These are phyloP conservation scores for Myopa testacea DNA, from an alignment of 2,888 invertebrate species.

Conservation along the genomic window DNA sequence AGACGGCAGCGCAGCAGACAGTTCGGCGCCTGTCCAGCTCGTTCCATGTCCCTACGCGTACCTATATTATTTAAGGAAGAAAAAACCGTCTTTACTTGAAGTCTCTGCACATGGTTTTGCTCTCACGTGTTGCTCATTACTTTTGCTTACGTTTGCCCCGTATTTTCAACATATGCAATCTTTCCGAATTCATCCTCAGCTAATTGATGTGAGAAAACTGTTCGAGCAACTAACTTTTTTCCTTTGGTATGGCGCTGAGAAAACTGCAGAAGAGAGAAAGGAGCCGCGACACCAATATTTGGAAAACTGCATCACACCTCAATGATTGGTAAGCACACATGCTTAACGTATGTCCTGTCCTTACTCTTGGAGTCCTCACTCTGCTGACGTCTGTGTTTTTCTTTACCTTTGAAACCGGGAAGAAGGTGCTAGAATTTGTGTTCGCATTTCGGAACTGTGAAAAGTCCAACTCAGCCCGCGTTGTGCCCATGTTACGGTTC, in stretches of 20 bases:
- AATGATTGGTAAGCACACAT: slow-evolving; percentile 6
- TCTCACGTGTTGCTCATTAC: slow-evolving; percentile 26
- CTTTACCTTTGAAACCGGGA: slow-evolving; percentile 27
- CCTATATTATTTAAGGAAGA: background rate
- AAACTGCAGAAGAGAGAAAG: background rate
- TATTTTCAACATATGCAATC: slow-evolving; percentile 34
- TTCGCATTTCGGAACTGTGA: slow-evolving; percentile 13
- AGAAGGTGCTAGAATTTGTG: slow-evolving; percentile 16
- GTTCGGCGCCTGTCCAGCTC: slow-evolving; percentile 14
- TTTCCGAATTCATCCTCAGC: background rate
- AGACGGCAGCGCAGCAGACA: slow-evolving; percentile 5
- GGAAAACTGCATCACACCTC: slow-evolving; percentile 13
- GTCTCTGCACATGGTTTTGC: background rate
- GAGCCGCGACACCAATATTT: background rate
- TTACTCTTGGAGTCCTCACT: background rate
- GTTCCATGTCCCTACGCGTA: background rate
- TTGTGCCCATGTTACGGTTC: slow-evolving; percentile 4
- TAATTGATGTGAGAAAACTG: slow-evolving; percentile 38
- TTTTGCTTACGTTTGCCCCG: slow-evolving; percentile 9
- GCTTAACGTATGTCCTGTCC: slow-evolving; percentile 27
- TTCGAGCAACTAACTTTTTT: background rate
- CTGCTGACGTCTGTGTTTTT: slow-evolving; percentile 1
- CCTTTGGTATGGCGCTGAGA: slow-evolving; percentile 14
- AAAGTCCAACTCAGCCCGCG: slow-evolving; percentile 23
- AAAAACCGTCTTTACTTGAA: background rate